Base-by-base conservation (phyloP, 2,113 vertebrate species). In the Tragelaphus imberbis region DNA sequence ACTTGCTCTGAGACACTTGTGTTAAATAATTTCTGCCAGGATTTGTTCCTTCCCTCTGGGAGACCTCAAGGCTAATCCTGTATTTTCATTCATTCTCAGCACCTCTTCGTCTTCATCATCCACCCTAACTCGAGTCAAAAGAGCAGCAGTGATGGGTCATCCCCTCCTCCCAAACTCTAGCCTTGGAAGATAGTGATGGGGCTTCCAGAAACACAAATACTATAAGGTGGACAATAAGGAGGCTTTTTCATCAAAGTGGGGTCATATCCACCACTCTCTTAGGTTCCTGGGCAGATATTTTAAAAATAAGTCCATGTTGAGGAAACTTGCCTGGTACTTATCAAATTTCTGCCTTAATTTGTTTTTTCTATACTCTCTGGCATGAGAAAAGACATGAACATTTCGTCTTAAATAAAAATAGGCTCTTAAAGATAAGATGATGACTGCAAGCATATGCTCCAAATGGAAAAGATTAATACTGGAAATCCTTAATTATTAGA, bases 401-500 rank as follows among this genome's bases (percentile, higher is more conserved):
- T 16, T 77, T 40, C 25, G 40, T 85, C 33, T 75, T 51, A 40
- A 91, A 61, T 88, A 92, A 63, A 97, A 90, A 93, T 14, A 8
- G 56, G 7, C 21, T 65, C 61, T 82, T 86, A 85, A 84, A 85
- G 84, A 89, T 40, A 81, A 93, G 94, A 71, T 8, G 28, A 86
- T 71, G 49, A 80, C 25, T 11, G 58, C 61, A 71, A 84, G 71
- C 47, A 40, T 5, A n/a, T 55, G 12, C 9, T 87, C 56, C n/a
- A 56, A 89, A 17, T 63, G 51, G 61, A 81, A 89, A 79, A 91
- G 51, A 58, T 92, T 49, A 86, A 61, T 56, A 44, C 25, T 84
- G 51, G 56, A 92, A 94, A 94, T 71, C 55, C 80, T 77, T 92
- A 89, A 93, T 95, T 96, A 81, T 61, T 88, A 80, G 58, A 11